These are phyloP conservation scores for Troides oblongomaculatus DNA, from an alignment of 2,888 invertebrate species.

Conservation along the genomic window DNA sequence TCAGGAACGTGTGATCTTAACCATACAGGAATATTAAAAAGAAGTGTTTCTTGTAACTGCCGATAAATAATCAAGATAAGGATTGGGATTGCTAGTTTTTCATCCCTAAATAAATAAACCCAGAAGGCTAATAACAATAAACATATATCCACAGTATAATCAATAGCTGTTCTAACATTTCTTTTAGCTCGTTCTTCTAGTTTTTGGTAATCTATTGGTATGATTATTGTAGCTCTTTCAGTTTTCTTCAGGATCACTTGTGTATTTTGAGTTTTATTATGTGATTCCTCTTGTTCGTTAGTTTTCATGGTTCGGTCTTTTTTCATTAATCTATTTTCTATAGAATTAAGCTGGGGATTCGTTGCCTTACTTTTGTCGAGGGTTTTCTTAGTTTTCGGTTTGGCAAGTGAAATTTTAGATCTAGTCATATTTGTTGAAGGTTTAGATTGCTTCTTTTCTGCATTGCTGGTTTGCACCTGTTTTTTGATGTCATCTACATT, in stretches of 20 bases:
- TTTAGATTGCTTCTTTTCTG: constrained; percentile 41
- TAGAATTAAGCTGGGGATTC: constrained; percentile 4
- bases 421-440: constrained; percentile 6
- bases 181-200: constrained; percentile 82
- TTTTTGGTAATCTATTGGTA: constrained; percentile 76
- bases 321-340: constrained; percentile 31
- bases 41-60: constrained; percentile 84
- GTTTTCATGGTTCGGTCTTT: constrained; percentile 32
- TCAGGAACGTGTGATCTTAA: constrained; percentile 61
- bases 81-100: constrained; percentile 88
- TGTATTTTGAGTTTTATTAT: constrained; percentile 45
- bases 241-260: constrained; percentile 63
- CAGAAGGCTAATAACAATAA: constrained; percentile 88
- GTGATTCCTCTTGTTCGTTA: constrained; percentile 35
- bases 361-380: not conserved
- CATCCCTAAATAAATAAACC: constrained; percentile 90
- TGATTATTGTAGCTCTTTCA: constrained; percentile 70
- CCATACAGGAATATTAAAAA: constrained; percentile 81
- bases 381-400: constrained; percentile 13
- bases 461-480: constrained; percentile 35
- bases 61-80: constrained; percentile 88
- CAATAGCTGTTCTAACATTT: constrained; percentile 84
- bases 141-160: constrained; percentile 87
- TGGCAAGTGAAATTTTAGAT: constrained; percentile 1
- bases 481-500: constrained; percentile 34